Base-by-base conservation (phyloP, 2,888 invertebrate species). In the Crematogaster levior region DNA sequence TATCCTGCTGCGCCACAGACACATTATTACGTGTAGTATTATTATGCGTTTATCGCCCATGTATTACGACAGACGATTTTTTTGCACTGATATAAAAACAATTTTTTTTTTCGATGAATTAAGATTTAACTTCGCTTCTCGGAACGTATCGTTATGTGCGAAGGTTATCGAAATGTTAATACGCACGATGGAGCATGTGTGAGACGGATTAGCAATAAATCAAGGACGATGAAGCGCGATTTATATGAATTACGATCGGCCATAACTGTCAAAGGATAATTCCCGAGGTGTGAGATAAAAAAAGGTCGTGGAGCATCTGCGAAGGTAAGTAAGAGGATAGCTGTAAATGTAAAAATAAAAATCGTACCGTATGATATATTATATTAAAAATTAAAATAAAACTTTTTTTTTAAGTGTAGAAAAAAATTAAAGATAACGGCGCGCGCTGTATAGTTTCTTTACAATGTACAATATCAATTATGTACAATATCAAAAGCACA, bases 331-430 rank as follows among this genome's bases (percentile, higher is more conserved):
- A 48, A 34, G 18, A n/a, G 1, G 27, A 48, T 30, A 30, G 27
- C 6, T 46, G 66, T n/a, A 68, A 51, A 68, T 21, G 43, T 3
- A 30, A 73, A 73, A 30, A 73, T 61, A 43, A 73, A 51, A 6
- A 48, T 12, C n/a, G n/a, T 66, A 6, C 1, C 30, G n/a, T 34
- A 30, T n/a, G 12, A 3, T 30, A 4, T 27, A 48, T 34, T 68
- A 68, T n/a, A n/a, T n/a, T n/a, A n/a, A n/a, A n/a, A n/a, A n/a
- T n/a, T n/a, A n/a, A 51, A 68, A 51, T 34, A 34, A 21, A 51
- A 51, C 3, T 9, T 46, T n/a, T 66, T 24, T 43, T 65, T 27
- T 5, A 18, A 30, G 0, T 18, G 7, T 15, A 46, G 0, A 0
- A 30, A 27, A 46, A 30, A 27, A 10, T 5, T 34, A 48, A 46